Evolutionary conservation across 2,797 vertebrate genomes (phyloP), one percentile per base, ranked within the genome.

Genomic region (Onychomys arenicola): DNA sequence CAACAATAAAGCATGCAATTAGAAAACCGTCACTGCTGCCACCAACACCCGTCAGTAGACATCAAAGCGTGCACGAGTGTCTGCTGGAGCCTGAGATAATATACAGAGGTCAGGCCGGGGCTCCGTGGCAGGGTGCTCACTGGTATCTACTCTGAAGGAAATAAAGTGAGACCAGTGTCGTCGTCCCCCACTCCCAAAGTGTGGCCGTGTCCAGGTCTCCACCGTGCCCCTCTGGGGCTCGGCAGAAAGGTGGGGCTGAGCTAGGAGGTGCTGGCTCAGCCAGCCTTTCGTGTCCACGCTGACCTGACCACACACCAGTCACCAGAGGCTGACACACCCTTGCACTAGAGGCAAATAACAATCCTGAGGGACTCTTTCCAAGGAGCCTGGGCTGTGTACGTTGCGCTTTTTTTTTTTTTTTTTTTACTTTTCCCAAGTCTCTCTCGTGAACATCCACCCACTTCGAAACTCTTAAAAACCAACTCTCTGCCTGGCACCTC

Each of bases 11-110:
- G 0, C 46, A 2, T 13, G 8, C 2, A 49, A 40, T 21, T 0
- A 49, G 17, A 40, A 67, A 59, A 43, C 32, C 63, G 1, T 8
- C 21, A 0, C 25, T 0, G 0, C 16, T 49, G 0, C 23, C 76
- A 67, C 9, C 29, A 46, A 2, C 13, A 6, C 14, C 0, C 3
- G 1, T 14, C 19, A 14, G 7, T 32, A 1, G 2, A 0, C 2
- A 76, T 4, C 0, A 34, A 8, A 32, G 3, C 0, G 1, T 32
- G 14, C 2, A 0, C 0, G 2, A 32, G 8, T 1, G 12, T 23
- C 77, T 3, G 0, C 1, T 1, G 25, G 52, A 75, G n/a, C 23
- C 6, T 12, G 23, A 34, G 69, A 21, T 6, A 0, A 11, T 4
- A 21, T 2, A 1, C 67, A 59, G 55, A 9, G 92, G 34, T 17